phyloP scores from a whole-genome alignment of 2,797 vertebrate genomes.

The Pterois miles region DNA sequence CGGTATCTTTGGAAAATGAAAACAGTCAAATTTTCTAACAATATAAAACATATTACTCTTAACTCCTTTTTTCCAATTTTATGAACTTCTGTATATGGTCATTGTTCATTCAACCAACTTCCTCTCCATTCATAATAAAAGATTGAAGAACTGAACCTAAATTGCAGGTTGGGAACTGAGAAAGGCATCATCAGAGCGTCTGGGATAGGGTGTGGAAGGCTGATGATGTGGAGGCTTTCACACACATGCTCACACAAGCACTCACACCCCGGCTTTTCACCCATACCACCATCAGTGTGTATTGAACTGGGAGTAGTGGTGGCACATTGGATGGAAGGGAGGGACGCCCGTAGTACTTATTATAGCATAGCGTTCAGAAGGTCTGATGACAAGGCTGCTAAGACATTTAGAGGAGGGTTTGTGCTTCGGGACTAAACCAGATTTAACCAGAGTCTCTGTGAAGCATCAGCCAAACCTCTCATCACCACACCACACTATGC shows the following conservation, averaged over 20 bases:
- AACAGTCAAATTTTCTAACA: not conserved
- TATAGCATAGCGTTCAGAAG: slow-evolving; percentile 13
- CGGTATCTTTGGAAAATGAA: not conserved
- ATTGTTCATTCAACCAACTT: slow-evolving; percentile 31
- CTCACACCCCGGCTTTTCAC: slow-evolving; percentile 2
- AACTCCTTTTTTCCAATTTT: not conserved
- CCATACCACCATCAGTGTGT: not conserved
- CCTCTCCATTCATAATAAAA: slow-evolving; percentile 22
- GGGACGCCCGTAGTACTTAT: slow-evolving; percentile 24
- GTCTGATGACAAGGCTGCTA: slow-evolving; percentile 52
- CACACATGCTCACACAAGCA: not conserved
- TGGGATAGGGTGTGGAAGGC: slow-evolving; percentile 39
- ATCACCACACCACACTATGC: slow-evolving; percentile 46
- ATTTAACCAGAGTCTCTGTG: slow-evolving; percentile 51
- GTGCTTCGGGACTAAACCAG: slow-evolving; percentile 36
- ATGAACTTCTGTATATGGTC: slow-evolving; percentile 3
- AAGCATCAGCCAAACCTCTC: slow-evolving; percentile 50
- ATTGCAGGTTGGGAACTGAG: slow-evolving; percentile 30
- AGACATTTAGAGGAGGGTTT: slow-evolving; percentile 25
- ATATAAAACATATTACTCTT: not conserved
- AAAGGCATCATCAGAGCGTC: slow-evolving; percentile 20
- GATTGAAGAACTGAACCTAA: slow-evolving; percentile 11
- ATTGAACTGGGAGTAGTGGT: slow-evolving; percentile 19
- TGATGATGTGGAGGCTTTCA: slow-evolving; percentile 30
- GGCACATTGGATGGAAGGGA: slow-evolving; percentile 15